A percentile compares a stretch with the other conserved stretches of the same genome.
phyloP scores from a whole-genome alignment of 1,140 invertebrate species.

The Mercenaria mercenaria region DNA sequence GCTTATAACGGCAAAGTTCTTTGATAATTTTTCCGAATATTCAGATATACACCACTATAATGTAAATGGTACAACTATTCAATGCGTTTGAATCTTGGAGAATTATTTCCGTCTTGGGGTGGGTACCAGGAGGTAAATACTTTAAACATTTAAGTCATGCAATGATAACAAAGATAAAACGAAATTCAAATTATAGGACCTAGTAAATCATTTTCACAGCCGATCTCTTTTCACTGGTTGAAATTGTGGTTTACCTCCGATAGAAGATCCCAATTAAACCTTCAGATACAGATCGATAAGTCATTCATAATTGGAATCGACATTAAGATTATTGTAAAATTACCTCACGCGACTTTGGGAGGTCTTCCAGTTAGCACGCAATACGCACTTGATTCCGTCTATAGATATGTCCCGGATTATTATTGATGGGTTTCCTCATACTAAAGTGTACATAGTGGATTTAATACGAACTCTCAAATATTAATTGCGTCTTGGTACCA shows the following conservation, averaged over 20 bases:
- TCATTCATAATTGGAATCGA: slow-evolving; percentile 23
- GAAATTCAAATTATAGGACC: slow-evolving; percentile 19
- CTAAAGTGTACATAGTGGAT: not conserved
- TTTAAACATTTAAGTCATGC: no score
- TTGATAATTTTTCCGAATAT: not conserved
- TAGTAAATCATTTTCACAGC: slow-evolving; percentile 28
- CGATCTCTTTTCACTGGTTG: not conserved
- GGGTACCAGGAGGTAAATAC: no score
- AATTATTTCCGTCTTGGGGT: no score
- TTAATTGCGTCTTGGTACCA: not conserved
- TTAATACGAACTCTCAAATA: not conserved
- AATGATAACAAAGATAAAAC: not conserved
- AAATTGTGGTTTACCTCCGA: not conserved
- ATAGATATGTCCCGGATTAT: not conserved
- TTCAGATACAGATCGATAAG: slow-evolving; percentile 10
- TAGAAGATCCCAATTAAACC: slow-evolving; percentile 1
- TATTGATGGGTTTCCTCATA: slow-evolving; percentile 28
- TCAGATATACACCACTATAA: not conserved
- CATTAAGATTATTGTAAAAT: slow-evolving; percentile 12
- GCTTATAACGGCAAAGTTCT: not conserved
- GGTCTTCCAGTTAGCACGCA: not conserved
- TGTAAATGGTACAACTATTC: no score
- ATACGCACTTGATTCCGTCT: slow-evolving; percentile 1
- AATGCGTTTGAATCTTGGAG: no score
- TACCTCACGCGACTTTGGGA: slow-evolving; percentile 8